These are phyloP conservation scores for Brachyrhaphis roseni DNA, from an alignment of 2,797 vertebrate species.

Conservation along the genomic window DNA sequence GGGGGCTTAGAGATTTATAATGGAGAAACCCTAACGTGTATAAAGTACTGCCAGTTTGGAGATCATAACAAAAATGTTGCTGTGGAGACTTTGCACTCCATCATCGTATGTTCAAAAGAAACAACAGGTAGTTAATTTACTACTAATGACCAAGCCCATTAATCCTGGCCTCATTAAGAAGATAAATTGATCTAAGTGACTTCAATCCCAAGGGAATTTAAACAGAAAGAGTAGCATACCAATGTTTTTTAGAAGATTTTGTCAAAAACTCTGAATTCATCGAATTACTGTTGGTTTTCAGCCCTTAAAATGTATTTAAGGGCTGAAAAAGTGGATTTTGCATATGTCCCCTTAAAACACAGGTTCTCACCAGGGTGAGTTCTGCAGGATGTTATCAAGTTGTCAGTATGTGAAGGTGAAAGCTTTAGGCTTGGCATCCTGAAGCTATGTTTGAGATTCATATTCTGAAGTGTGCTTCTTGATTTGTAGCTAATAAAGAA, in stretches of 20 bases:
- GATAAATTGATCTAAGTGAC: conserved; percentile 29
- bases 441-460: not conserved
- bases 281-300: conserved; percentile 15
- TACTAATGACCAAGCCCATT: conserved; percentile 42
- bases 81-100: conserved; percentile 10
- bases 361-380: not conserved
- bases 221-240: conserved; percentile 17
- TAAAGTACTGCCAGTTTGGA: conserved; percentile 13
- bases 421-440: not conserved
- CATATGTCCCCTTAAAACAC: not conserved
- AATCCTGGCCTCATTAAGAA: conserved; percentile 46
- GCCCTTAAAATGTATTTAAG: not conserved
- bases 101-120: conserved; percentile 25
- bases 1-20: conserved; percentile 27
- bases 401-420: not conserved
- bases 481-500: not conserved
- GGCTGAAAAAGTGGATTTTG: not conserved
- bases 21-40: conserved; percentile 16
- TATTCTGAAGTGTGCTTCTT: not conserved
- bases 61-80: conserved; percentile 12
- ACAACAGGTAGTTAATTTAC: conserved; percentile 39
- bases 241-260: conserved; percentile 23
- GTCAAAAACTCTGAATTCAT: conserved; percentile 21
- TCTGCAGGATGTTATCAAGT: not conserved
- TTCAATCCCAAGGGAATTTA: conserved; percentile 11